Evolutionary conservation across 2,797 vertebrate genomes (phyloP).

Genomic region (Lerista edwardsae): DNA sequence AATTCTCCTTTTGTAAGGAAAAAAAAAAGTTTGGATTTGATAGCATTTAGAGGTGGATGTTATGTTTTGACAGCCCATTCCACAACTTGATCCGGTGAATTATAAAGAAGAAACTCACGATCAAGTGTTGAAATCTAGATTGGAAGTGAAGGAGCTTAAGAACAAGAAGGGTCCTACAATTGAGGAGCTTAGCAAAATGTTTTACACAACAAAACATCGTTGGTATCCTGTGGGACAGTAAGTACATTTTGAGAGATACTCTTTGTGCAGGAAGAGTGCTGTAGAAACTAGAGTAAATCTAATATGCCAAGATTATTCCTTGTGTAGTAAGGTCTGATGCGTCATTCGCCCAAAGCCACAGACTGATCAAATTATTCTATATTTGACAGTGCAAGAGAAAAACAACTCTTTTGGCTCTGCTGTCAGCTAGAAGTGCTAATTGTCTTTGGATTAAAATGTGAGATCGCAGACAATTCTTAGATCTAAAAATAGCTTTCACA

Average conservation of each 20-base stretch:
- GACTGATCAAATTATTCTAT: neutral
- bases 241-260: constrained; percentile 67
- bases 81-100: constrained; percentile 80
- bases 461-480: no score
- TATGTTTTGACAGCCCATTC: constrained; percentile 81
- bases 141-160: constrained; percentile 76
- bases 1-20: neutral
- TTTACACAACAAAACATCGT: constrained; percentile 94
- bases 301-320: neutral
- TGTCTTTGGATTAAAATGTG: neutral
- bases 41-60: neutral
- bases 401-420: no score
- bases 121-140: constrained; percentile 87
- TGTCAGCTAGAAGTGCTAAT: neutral
- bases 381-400: neutral
- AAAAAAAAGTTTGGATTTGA: neutral
- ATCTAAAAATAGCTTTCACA: neutral
- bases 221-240: constrained; percentile 96
- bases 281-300: neutral
- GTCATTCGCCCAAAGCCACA: neutral
- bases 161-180: constrained; percentile 79
- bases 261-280: neutral
- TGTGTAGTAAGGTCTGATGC: neutral
- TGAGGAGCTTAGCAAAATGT: constrained; percentile 95
- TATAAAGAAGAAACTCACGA: constrained; percentile 87